Conservation (phyloP, 2,113 vertebrate genomes). For the Hiodon tergisus region DNA sequence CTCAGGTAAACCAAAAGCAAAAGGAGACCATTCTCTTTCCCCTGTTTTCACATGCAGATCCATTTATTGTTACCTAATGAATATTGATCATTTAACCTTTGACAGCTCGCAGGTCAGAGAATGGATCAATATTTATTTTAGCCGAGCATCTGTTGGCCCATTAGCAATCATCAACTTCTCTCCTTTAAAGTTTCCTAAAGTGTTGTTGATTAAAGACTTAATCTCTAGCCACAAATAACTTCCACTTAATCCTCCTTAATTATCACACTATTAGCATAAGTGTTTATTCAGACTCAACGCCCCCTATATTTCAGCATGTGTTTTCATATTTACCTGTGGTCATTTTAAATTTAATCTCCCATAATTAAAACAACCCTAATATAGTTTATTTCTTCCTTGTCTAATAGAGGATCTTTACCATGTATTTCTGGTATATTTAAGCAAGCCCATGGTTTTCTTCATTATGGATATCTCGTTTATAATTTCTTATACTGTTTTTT, state of each 20-base stretch:
- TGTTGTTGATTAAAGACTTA: constrained; percentile 14
- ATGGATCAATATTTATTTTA: constrained; percentile 44
- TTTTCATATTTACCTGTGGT: background rate
- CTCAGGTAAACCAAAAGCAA: background rate
- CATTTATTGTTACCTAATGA: constrained; percentile 41
- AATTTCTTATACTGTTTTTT: constrained; percentile 40
- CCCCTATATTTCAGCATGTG: background rate
- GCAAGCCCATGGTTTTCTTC: background rate
- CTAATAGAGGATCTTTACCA: background rate
- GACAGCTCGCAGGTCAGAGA: constrained; percentile 34
- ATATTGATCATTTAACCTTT: constrained; percentile 44
- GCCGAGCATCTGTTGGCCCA: constrained; percentile 22
- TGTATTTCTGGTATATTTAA: background rate
- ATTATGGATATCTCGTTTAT: constrained; percentile 41
- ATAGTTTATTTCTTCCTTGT: background rate
- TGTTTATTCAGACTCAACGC: background rate
- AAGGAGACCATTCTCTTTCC: background rate
- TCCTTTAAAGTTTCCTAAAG: background rate
- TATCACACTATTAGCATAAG: background rate
- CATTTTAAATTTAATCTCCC: background rate
- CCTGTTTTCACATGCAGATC: constrained; percentile 12
- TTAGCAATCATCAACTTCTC: constrained; percentile 23
- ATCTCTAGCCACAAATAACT: constrained; percentile 23
- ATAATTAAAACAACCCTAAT: background rate
- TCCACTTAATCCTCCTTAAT: constrained; percentile 12